Evolutionary conservation across 2,888 invertebrate genomes (phyloP).

Genomic region (Agriotes lineatus): DNA sequence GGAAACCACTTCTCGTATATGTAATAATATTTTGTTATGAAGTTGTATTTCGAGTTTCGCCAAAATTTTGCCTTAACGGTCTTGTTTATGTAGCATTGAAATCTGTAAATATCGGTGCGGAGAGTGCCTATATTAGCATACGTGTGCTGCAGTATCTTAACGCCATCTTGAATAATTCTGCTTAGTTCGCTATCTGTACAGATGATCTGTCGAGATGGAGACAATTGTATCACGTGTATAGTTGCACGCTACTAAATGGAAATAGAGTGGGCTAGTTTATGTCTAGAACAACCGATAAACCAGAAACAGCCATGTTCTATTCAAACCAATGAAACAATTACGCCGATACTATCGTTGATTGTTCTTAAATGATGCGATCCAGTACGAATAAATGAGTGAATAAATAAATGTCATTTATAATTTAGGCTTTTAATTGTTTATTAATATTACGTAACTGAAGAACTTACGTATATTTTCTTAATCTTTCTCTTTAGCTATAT

Average conservation of each 20-base stretch:
- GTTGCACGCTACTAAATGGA: conserved; percentile 62
- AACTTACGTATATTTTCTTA: too few species aligned
- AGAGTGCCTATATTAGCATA: conserved; percentile 59
- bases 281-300: conserved; percentile 55
- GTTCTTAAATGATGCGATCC: conserved; percentile 57
- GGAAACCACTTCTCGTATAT: too few species aligned
- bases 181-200: conserved; percentile 61
- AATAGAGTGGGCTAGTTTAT: conserved; percentile 58
- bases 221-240: conserved; percentile 63
- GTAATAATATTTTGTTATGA: too few species aligned
- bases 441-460: too few species aligned
- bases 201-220: conserved; percentile 63
- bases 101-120: too few species aligned
- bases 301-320: conserved; percentile 56
- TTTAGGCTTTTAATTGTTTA: too few species aligned
- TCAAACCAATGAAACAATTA: conserved; percentile 63
- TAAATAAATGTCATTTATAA: not conserved
- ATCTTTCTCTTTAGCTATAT: too few species aligned
- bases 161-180: conserved; percentile 64
- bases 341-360: conserved; percentile 60
- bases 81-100: too few species aligned
- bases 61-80: too few species aligned
- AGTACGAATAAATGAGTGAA: conserved; percentile 38
- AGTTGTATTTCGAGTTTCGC: too few species aligned
- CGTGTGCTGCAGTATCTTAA: conserved; percentile 57